Base-by-base conservation (phyloP, 2,888 invertebrate genomes). In the Orthonevra nobilis region DNA sequence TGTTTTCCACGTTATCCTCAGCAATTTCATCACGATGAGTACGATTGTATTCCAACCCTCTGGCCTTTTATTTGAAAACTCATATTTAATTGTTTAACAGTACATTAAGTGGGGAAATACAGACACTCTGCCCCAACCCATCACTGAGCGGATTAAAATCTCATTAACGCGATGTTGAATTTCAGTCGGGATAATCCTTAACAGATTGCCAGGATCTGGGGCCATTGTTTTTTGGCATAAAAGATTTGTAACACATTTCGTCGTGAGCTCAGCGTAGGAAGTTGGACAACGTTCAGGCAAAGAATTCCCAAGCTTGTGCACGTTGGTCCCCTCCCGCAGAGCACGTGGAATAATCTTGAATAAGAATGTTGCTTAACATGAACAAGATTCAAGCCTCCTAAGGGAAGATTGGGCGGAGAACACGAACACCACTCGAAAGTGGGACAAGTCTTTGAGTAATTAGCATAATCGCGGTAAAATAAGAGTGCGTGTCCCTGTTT, bases 401-500 rank as follows among this genome's bases (percentile, higher is more conserved):
- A n/a, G 9, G 44, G 44, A 44, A 26, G 26, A 44, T 40, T 48
- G 28, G 48, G 30, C 17, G 9, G 10, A 19, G 1, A n/a, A 19
- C 10, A 19, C 4, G 1, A 3, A 15, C 2, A 2, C 15, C 44
- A 12, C 3, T 1, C 26, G 20, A 28, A 34, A 26, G 20, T 7
- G 2, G 38, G 17, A 6, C 20, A 34, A n/a, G n/a, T n/a, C 42
- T n/a, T n/a, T n/a, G 30, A 30, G 19, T 63, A 40, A 50, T 50
- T 48, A 36, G 17, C 19, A 38, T 20, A 44, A 23, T 30, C 28
- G 5, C 14, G 30, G 3, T 19, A 36, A 30, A 30, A 38, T 63
- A 19, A 28, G 38, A 61, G 28, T 38, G 28, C 19, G n/a, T 3
- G 12, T 23, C 15, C 7, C 34, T 15, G n/a, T 34, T 4, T 5